These are phyloP conservation scores for Drosophila subpulchrella DNA, from an alignment of 1,140 invertebrate species.

Conservation along the genomic window DNA sequence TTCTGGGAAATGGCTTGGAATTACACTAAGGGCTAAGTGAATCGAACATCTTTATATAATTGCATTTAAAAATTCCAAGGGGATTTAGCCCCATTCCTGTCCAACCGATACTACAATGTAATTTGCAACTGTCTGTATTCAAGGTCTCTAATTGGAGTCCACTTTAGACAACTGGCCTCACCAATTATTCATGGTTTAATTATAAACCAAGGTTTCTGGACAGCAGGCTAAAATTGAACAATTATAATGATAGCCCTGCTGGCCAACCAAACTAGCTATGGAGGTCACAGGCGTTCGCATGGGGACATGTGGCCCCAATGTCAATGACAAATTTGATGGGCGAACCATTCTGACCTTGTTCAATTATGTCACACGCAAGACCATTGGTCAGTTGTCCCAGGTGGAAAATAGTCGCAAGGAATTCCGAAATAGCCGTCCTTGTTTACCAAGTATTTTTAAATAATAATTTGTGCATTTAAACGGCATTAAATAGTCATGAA, in stretches of 20 bases:
- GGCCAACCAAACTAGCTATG: conserved; percentile 14
- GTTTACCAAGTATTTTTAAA: conserved; percentile 6
- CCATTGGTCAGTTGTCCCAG: background rate
- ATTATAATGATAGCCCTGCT: conserved; percentile 13
- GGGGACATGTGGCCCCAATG: conserved; percentile 46
- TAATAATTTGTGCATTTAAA: conserved; percentile 31
- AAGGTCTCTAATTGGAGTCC: conserved; percentile 18
- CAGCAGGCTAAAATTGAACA: conserved; percentile 5
- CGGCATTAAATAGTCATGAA: conserved; percentile 39
- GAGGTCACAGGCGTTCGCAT: conserved; percentile 21
- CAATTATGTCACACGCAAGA: conserved; percentile 17
- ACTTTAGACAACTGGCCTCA: conserved; percentile 4
- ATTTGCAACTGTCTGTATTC: background rate
- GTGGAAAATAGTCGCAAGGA: background rate
- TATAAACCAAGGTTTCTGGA: conserved; percentile 13
- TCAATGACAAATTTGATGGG: conserved; percentile 25
- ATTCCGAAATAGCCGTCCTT: conserved; percentile 8
- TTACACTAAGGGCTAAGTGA: background rate
- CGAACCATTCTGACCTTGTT: conserved; percentile 27
- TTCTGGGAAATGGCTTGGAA: too few relatives aligned
- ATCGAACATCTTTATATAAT: background rate
- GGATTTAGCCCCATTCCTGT: background rate
- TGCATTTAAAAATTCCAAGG: background rate
- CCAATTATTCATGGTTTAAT: conserved; percentile 28
- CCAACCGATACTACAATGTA: conserved; percentile 1